Base-by-base conservation (phyloP, 2,113 vertebrate species). In the Nerophis ophidion region DNA sequence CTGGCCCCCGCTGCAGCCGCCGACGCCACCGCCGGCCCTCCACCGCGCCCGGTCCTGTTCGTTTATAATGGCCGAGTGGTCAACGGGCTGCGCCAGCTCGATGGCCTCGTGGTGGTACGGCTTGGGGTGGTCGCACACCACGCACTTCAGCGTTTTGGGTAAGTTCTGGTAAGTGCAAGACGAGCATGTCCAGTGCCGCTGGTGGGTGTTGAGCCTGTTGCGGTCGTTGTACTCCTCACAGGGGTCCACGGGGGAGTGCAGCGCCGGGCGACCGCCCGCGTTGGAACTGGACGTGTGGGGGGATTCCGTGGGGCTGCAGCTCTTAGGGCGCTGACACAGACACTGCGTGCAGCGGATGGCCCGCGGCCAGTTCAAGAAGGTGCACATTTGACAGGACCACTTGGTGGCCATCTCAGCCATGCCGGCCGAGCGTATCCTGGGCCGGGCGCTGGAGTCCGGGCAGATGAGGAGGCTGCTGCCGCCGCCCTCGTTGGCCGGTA, bases 381-480 rank as follows among this genome's bases (percentile, higher is more conserved):
- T 99, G 88, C 96, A 99, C 90, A 97, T 92, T 72, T 95, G 95
- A 79, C 97, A 99, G 6, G 96, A 98, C 97, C 97, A 99, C 62
- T 99, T 99, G 66, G 87, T 93, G 74, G 93, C 89, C 50, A 91
- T 89, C 72, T 97, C 94, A 66, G 89, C 83, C 48, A 81, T 63
- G 70, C 91, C 88, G 4, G 92, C 78, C 0, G 92, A 86, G 64
- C 91, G 92, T 42, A 97, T 93, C 65, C 95, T 89, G 0, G 95
- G 95, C 65, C 95, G 90, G 0, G 95, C 95, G 5, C 95, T 98
- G 11, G 95, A 97, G 82, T 98, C 95, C 0, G 95, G 94, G 71
- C 95, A 98, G 63, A 98, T 98, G 72, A 98, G 90, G 77, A 94
- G 93, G 61, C 92, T 90, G 66, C 75, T 80, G 59, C 92, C 90